These are phyloP conservation scores for Crypturellus tataupa DNA, from an alignment of 2,797 vertebrate species.

Conservation along the genomic window DNA sequence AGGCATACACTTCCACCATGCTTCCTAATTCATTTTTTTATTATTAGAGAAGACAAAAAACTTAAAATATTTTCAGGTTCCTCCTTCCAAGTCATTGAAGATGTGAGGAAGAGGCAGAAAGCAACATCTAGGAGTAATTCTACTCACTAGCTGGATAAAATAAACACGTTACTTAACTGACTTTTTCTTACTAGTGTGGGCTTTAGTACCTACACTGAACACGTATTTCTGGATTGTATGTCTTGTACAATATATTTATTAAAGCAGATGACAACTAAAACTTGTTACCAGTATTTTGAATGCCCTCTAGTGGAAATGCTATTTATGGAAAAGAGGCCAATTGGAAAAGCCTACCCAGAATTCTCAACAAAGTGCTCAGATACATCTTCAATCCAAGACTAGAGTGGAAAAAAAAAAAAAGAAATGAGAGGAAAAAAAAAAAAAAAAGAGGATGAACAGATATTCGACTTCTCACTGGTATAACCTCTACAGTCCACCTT, in stretches of 20 bases:
- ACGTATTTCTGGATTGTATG: not conserved
- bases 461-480: not conserved
- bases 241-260: rapidly evolving
- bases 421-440: not conserved
- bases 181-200: not conserved
- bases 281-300: not conserved
- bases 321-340: not conserved
- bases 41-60: not conserved
- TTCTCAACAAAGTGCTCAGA: not conserved
- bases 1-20: not conserved
- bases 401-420: too few relatives aligned
- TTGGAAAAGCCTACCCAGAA: not conserved
- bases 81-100: not conserved
- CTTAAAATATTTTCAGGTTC: not conserved
- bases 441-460: not conserved
- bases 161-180: not conserved
- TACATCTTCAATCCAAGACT: not conserved
- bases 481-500: not conserved
- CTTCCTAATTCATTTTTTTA: not conserved
- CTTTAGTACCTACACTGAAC: not conserved
- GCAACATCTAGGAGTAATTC: not conserved
- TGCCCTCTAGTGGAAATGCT: not conserved
- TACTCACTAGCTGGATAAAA: not conserved
- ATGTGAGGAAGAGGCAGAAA: not conserved
- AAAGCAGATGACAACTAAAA: not conserved